phyloP scores from a whole-genome alignment of 2,113 vertebrate genomes.

The Pardalotus punctatus region DNA sequence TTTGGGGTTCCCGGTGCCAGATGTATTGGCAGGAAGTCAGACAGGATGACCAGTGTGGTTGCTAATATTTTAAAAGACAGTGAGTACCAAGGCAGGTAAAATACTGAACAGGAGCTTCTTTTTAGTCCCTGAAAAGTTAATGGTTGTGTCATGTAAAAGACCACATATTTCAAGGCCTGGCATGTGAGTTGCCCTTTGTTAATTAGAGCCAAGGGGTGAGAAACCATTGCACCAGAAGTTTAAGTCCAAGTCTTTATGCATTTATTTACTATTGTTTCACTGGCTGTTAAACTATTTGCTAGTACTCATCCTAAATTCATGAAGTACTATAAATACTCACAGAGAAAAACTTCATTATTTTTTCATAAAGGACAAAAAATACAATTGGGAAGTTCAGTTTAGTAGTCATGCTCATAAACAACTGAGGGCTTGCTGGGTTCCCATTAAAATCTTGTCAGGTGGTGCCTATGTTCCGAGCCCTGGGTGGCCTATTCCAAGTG shows the following conservation, averaged over 20 bases:
- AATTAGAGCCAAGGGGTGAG: neutral
- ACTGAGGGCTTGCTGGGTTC: neutral
- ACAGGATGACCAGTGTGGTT: neutral
- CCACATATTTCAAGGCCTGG: neutral
- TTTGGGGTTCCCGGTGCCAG: neutral
- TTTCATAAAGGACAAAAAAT: slow-evolving; percentile 40
- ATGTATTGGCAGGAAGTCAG: neutral
- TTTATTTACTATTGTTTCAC: slow-evolving; percentile 28
- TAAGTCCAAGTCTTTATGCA: neutral
- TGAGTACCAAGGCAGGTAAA: neutral
- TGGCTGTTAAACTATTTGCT: slow-evolving; percentile 32
- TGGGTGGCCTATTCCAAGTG: neutral
- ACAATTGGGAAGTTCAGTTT: neutral
- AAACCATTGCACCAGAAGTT: neutral
- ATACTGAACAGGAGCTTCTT: neutral
- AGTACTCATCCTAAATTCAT: slow-evolving; percentile 55
- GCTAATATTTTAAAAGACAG: neutral
- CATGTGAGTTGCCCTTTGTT: neutral
- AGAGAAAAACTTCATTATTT: slow-evolving; percentile 37
- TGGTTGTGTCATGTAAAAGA: neutral
- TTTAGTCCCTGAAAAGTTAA: neutral
- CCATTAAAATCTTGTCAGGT: neutral
- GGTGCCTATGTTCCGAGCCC: neutral
- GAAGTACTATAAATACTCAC: slow-evolving; percentile 46
- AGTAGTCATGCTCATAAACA: neutral